Percentiles rank a stretch among this genome's conserved stretches.
phyloP scores from a whole-genome alignment of 2,888 invertebrate genomes.

The Thera britannica region DNA sequence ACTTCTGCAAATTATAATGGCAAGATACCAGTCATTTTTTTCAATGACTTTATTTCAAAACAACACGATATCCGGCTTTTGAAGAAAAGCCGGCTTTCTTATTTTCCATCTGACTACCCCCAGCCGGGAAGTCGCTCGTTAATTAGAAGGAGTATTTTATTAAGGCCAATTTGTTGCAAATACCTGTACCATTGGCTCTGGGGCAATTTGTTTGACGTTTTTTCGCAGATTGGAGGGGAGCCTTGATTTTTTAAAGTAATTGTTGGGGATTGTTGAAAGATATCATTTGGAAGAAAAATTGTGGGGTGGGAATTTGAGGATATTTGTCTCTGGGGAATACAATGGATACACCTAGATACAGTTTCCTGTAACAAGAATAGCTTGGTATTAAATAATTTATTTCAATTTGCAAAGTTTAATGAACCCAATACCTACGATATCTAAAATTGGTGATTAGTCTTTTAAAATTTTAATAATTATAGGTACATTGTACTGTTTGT shows the following conservation, averaged over 20 bases:
- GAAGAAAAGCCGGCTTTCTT: slow-evolving; percentile 34
- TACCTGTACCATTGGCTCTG: slow-evolving; percentile 61
- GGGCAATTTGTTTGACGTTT: slow-evolving; percentile 50
- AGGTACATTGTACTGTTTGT: too few species aligned
- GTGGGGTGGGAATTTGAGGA: slow-evolving; percentile 24
- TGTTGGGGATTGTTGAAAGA: slow-evolving; percentile 39
- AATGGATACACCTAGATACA: slow-evolving; percentile 5
- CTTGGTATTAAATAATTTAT: too few species aligned
- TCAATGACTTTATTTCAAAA: background rate
- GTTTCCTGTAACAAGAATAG: background rate
- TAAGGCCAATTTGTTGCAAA: slow-evolving; percentile 78
- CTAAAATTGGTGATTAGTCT: too few species aligned
- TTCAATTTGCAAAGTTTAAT: too few species aligned
- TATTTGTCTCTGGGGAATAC: slow-evolving; percentile 18
- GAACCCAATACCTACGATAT: too few species aligned
- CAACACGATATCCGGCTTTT: background rate
- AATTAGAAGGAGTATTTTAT: slow-evolving; percentile 81
- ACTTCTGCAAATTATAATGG: too few species aligned
- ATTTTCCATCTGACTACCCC: slow-evolving; percentile 37
- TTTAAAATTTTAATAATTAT: too few species aligned
- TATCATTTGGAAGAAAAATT: slow-evolving; percentile 32
- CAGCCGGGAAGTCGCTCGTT: slow-evolving; percentile 57
- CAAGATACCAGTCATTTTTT: too few species aligned
- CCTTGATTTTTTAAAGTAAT: slow-evolving; percentile 44
- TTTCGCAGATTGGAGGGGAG: slow-evolving; percentile 45